Evolutionary conservation across 2,888 invertebrate genomes (phyloP), one percentile per base, ranked within the genome.

Genomic region (Aphidius colemani): DNA sequence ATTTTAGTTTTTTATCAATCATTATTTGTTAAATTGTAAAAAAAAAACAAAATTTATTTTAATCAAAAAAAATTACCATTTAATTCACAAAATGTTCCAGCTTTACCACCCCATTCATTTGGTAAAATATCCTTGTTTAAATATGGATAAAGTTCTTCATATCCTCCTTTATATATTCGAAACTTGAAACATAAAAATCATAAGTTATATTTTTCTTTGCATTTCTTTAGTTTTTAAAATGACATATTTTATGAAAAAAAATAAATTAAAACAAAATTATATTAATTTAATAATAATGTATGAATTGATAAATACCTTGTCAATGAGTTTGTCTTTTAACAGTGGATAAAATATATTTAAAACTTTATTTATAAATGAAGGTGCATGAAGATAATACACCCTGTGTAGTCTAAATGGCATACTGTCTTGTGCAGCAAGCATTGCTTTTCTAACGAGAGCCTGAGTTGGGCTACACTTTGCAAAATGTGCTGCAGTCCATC

Each of bases 51-150:
- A n/a, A n/a, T n/a, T 18, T 1, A 18, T 18, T 18, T 18, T 18
- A 18, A 18, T 18, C 1, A 18, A 10, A 49, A 49, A 41, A 3
- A n/a, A 8, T 18, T 18, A 81, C 82, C 78, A 61, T 77, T 82
- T 4, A 82, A 69, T 63, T 81, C 77, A 7, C 71, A 55, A 13
- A 81, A 77, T 11, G 76, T 77, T 59, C 82, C 82, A 9, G 82
- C 78, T 60, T 79, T 79, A 8, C 84, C 85, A 45, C 84, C 85
- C 75, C 82, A 84, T 68, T 85, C 85, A 4, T 76, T 76, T 1
- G 84, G 84, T 39, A 85, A 71, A 51, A 83, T 80, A 7, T 81
- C 79, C 55, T 77, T 81, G 13, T 83, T 77, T 55, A 84, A 72
- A 60, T 80, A 77, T 41, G 79, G 64, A 63, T 83, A 71, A 18